Base-by-base conservation (phyloP, 2,113 vertebrate species). In the Heptranchias perlo region DNA sequence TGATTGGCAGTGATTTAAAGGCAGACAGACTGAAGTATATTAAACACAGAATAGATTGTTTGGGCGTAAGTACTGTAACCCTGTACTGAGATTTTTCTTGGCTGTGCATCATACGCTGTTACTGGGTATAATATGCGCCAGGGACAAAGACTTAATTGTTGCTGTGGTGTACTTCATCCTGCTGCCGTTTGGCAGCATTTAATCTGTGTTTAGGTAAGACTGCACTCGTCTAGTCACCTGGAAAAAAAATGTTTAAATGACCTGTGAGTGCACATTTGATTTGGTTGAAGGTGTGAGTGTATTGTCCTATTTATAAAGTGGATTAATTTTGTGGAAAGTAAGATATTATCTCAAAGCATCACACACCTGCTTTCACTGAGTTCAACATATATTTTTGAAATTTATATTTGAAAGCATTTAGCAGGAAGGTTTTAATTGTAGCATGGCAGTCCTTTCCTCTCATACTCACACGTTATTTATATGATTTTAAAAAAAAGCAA, bases 131-230 rank as follows among this genome's bases (percentile, higher is more conserved):
- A 96, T 98, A 97, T 98, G 98, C 97, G 97, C 92, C 96, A 96
- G 94, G 97, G 97, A 99, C 98, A 99, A 99, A 99, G 98, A 97
- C 96, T 21, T 96, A 97, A 98, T 98, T 99, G 98, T 99, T 98
- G 96, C 96, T 97, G 97, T 97, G 97, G 96, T 97, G 96, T 97
- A 97, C 97, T 97, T 97, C 97, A 97, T 98, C 97, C 97, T 97
- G 97, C 97, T 97, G 96, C 96, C 97, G 96, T 97, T 97, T 97
- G 97, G 96, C 97, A 97, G 96, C 96, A 96, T 89, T 97, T 44
- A 23, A 14, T 96, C 94, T 97, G 96, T 96, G 97, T 97, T 97
- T 97, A 97, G 96, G 96, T 97, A 95, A 97, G 96, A 94, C 97
- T 97, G 93, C 96, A 87, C 97, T 96, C 98, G 97, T 97, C 97